Conservation (phyloP, 2,888 invertebrate genomes). For the Synanthedon myopaeformis region DNA sequence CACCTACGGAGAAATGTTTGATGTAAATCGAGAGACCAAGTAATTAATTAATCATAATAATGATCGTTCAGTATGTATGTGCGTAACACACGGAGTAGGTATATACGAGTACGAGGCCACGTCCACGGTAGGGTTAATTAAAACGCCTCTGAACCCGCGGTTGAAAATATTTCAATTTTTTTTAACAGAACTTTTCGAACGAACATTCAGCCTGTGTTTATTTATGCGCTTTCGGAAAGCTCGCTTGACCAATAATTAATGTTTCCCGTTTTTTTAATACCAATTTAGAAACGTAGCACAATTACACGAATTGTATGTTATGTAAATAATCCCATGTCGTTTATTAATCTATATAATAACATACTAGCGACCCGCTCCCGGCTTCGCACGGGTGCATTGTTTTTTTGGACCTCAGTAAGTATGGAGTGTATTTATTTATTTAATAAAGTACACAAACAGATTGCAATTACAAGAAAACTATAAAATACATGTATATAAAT, state of each 20-base stretch:
- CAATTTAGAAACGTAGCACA: conserved; percentile 31
- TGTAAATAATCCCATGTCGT: not conserved
- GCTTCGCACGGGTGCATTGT: too few relatives aligned
- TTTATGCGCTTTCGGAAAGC: conserved; percentile 63
- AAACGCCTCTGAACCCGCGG: conserved; percentile 58
- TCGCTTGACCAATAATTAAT: conserved; percentile 52
- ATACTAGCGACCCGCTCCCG: too few relatives aligned
- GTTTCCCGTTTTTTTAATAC: conserved; percentile 42
- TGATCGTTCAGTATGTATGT: not conserved
- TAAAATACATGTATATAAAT: too few relatives aligned
- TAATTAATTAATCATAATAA: not conserved
- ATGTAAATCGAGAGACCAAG: not conserved
- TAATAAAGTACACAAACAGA: too few relatives aligned
- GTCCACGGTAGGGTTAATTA: conserved; percentile 53
- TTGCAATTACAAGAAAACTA: too few relatives aligned
- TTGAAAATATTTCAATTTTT: conserved; percentile 59
- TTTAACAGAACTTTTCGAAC: conserved; percentile 59
- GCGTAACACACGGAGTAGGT: not conserved
- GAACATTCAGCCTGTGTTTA: conserved; percentile 64
- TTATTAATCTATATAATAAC: not conserved
- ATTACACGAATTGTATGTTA: conserved; percentile 10
- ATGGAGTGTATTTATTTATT: too few relatives aligned
- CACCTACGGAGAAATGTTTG: not conserved
- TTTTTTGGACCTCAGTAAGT: too few relatives aligned
- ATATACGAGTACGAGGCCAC: not conserved